Evolutionary conservation across 2,113 vertebrate species (phyloP), one percentile per base, ranked within the genome.

Genomic region (Anolis sagrei): DNA sequence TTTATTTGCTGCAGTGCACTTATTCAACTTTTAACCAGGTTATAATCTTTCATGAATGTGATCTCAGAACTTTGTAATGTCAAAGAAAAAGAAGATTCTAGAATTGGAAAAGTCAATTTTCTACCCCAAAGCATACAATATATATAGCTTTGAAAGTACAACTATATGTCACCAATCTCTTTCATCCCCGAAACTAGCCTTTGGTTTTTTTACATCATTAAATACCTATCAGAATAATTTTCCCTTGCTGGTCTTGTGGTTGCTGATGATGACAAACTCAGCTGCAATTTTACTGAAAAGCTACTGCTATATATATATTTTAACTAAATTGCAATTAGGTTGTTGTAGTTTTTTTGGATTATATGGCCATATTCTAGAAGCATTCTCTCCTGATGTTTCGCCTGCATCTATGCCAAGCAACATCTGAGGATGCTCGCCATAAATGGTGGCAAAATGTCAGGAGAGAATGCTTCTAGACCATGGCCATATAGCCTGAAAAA

Each of bases 121-220:
- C 81, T n/a, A 69, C 49, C 44, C 36, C 66, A 34, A 62, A 86
- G 82, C 54, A 25, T 7, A 78, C 9, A 89, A 84, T 25, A 89
- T 62, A 34, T 85, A 89, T 77, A 89, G 61, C 36, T 74, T 80
- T 73, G 90, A 91, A 92, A 88, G 69, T 0, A 87, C 91, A 90
- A 88, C 86, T 79, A 79, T 44, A 83, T 36, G 14, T 54, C 49
- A 61, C 9, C 29, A 77, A 66, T 32, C 64, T 5, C 32, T 13
- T 62, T 74, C 10, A 21, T 39, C 9, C 5, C 34, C 54, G 75
- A 66, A 29, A 16, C 18, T 51, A 54, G 32, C 27, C 48, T 58
- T 58, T 19, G 10, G 66, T 44, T 32, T 76, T n/a, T 34, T 75
- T 80, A 7, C 82, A 79, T 86, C 58, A 84, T 82, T 49, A 0